Conservation (phyloP, 2,113 vertebrate species). For the Cricetomys ansorgei region DNA sequence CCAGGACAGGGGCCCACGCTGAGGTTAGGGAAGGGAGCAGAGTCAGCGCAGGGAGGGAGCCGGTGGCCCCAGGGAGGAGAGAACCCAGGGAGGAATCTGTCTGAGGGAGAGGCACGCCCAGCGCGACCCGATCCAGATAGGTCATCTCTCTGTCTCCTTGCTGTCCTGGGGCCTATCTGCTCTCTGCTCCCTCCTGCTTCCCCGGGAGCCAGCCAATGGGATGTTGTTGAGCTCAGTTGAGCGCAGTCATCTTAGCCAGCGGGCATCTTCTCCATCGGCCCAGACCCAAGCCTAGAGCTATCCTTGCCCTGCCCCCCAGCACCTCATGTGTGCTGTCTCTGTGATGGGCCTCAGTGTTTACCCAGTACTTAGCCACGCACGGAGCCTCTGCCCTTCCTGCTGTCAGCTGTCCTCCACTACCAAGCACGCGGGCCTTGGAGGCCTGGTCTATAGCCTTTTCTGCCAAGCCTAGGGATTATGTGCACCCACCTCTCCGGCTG, state of each 20-base stretch:
- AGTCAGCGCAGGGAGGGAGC: no score
- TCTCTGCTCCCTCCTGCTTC: not conserved
- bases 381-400: not conserved
- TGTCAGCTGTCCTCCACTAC: rapidly evolving
- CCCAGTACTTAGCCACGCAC: rapidly evolving
- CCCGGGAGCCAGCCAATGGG: not conserved
- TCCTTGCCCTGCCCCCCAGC: no score
- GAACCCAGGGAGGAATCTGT: no score
- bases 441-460: not conserved
- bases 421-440: not conserved
- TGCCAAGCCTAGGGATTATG: not conserved
- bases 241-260: not conserved
- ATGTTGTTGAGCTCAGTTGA: no score
- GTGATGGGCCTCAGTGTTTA: rapidly evolving
- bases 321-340: rapidly evolving
- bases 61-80: not conserved
- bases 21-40: no score
- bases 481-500: not conserved
- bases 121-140: not conserved
- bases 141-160: not conserved
- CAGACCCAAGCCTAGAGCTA: not conserved
- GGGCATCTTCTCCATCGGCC: no score
- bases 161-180: no score
- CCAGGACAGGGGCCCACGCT: rapidly evolving
- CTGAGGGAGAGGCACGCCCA: rapidly evolving